Evolutionary conservation across 2,113 vertebrate species (phyloP).

Genomic region (Alexandromys fortis): DNA sequence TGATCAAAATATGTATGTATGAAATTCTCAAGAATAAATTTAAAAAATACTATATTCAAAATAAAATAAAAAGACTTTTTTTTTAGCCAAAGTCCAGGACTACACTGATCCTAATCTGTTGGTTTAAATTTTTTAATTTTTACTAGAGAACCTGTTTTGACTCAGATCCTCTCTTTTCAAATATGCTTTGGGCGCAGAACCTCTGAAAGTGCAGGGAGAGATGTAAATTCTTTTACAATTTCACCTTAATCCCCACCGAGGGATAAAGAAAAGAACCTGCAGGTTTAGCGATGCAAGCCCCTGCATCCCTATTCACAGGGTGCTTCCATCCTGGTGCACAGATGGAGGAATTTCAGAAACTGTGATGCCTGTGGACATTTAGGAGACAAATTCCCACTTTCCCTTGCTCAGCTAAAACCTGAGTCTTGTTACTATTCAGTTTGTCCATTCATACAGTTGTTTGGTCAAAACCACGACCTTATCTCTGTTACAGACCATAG

Average conservation of each 20-base stretch:
- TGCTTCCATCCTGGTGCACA: slow-evolving; percentile 58
- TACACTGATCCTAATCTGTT: not conserved
- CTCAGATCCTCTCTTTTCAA: slow-evolving; percentile 21
- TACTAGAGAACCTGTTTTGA: slow-evolving; percentile 1
- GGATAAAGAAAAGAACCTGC: not conserved
- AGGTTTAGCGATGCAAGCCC: not conserved
- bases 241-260: not conserved
- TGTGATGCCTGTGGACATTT: slow-evolving; percentile 62
- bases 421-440: slow-evolving; percentile 46
- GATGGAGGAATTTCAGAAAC: slow-evolving; percentile 62
- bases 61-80: not conserved
- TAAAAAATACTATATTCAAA: not conserved
- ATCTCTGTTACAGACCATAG: not conserved
- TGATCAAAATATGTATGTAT: not conserved
- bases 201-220: not conserved
- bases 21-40: not conserved
- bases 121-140: slow-evolving; percentile 27
- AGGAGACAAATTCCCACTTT: slow-evolving; percentile 54
- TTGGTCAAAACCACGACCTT: slow-evolving; percentile 21
- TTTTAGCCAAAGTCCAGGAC: slow-evolving; percentile 40
- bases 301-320: not conserved
- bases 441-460: slow-evolving; percentile 24
- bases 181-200: not conserved
- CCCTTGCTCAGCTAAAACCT: slow-evolving; percentile 62
- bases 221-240: slow-evolving; percentile 29